Evolutionary conservation across 2,797 vertebrate species (phyloP), one percentile per base, ranked within the genome.

Genomic region (Danio albolineatus): DNA sequence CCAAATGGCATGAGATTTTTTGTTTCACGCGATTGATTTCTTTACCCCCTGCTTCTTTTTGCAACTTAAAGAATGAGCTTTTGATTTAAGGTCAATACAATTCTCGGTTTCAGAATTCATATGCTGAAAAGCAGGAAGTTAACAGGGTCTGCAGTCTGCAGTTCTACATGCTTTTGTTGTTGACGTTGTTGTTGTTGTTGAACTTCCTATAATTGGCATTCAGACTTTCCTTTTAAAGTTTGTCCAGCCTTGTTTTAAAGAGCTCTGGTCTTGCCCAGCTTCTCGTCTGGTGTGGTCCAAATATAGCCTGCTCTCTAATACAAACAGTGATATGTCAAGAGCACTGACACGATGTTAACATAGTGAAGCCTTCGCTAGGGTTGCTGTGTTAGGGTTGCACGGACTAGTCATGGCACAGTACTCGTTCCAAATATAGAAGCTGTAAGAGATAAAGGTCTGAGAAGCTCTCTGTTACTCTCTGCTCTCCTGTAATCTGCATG

Each of bases 321-420:
- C 36, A 67, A 41, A 46, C 41, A 36, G 10, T 82, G 84, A 79
- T 73, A 43, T 12, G 14, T 64, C n/a, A 71, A 72, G 75, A 75
- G 54, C 17, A 51, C 46, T 76, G 84, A 83, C 76, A 62, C 76
- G 79, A 54, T 79, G 84, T 70, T 56, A 82, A 73, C 82, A 72
- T 13, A 39, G 61, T 41, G 48, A 69, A 62, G 51, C 59, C 53
- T 66, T 43, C 21, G 41, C 36, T 57, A 19, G 17, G 73, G 59
- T 57, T 36, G 39, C 69, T 77, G 71, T 65, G 56, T 78, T 77
- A 53, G 78, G 81, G 71, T 71, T n/a, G n/a, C 49, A 60, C 36
- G 54, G 78, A 48, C 41, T 39, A 59, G 51, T 21, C 53, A 66
- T 73, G 49, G 44, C 44, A 43, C 21, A 36, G 28, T 16, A 14